A percentile compares a stretch with the other conserved stretches of the same genome.
Conservation (phyloP, 2,113 vertebrate genomes). For the Chitala chitala region DNA sequence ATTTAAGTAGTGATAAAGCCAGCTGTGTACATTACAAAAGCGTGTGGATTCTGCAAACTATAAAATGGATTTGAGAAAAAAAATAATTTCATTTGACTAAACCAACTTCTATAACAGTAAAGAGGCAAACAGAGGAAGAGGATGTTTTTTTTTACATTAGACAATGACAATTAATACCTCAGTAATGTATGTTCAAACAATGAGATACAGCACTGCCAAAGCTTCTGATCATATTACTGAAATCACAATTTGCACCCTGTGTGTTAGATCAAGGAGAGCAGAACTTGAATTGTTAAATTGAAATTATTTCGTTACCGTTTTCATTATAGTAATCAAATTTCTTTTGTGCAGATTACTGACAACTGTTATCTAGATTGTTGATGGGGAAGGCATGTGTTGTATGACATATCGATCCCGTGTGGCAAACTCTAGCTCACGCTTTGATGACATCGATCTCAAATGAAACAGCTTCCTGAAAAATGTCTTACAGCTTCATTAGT, state of each 20-base stretch:
- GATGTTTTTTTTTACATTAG: too few relatives aligned
- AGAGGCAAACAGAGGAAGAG: too few relatives aligned
- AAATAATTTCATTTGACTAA: too few relatives aligned
- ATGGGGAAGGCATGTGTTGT: neutral
- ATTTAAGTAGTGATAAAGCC: neutral
- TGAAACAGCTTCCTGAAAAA: too few relatives aligned
- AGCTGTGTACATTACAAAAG: neutral
- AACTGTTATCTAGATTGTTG: neutral
- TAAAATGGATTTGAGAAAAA: neutral
- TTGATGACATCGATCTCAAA: neutral
- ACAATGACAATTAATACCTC: neutral
- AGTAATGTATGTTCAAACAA: neutral
- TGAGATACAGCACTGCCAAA: neutral
- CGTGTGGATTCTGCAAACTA: neutral
- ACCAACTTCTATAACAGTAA: too few relatives aligned
- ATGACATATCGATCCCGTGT: neutral
- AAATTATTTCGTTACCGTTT: too few relatives aligned
- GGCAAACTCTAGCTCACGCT: neutral
- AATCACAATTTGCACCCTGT: neutral
- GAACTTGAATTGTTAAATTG: too few relatives aligned
- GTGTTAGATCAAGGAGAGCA: neutral
- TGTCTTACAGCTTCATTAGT: too few relatives aligned
- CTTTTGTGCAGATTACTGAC: neutral
- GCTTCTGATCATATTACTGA: neutral
- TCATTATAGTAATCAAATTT: too few relatives aligned